These are phyloP conservation scores for Zelostemma sp. DNA, from an alignment of 1,140 invertebrate species.

Conservation along the genomic window DNA sequence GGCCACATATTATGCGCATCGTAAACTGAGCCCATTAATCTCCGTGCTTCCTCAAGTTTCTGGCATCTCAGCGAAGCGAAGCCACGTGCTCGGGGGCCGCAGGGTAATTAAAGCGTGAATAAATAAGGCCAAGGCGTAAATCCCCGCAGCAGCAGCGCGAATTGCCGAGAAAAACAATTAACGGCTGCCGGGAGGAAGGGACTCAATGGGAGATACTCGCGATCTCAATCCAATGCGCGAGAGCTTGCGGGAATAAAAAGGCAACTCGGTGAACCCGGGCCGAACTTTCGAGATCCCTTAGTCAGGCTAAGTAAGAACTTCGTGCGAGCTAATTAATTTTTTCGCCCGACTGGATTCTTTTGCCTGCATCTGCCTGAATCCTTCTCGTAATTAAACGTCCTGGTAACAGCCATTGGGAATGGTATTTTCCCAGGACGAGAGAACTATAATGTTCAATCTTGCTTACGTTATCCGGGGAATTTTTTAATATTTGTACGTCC, in stretches of 20 bases:
- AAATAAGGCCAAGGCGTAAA: conserved; percentile 67
- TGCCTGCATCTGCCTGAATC: conserved; percentile 16
- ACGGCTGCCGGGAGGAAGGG: conserved; percentile 34
- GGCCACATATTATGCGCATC: conserved; percentile 34
- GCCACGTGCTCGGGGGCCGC: conserved; percentile 55
- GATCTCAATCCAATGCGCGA: conserved; percentile 26
- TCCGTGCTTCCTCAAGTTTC: conserved; percentile 61
- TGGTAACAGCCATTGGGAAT: conserved; percentile 7
- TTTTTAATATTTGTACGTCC: too few species aligned
- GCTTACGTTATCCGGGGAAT: background rate
- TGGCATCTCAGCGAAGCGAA: conserved; percentile 57
- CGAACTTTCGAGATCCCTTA: conserved; percentile 16
- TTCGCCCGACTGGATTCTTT: conserved; percentile 14
- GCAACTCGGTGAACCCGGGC: background rate
- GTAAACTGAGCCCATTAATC: conserved; percentile 65
- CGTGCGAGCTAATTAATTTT: conserved; percentile 22
- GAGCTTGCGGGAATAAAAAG: conserved; percentile 14
- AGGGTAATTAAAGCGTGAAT: conserved; percentile 68
- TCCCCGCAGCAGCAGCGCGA: conserved; percentile 49
- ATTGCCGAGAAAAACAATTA: conserved; percentile 56
- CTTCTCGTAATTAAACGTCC: conserved; percentile 17
- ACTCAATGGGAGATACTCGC: conserved; percentile 39
- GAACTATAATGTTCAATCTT: background rate
- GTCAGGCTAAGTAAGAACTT: conserved; percentile 4
- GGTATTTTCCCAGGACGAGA: background rate